Evolutionary conservation across 2,888 invertebrate species (phyloP).

Genomic region (Teinopalpus imperialis): DNA sequence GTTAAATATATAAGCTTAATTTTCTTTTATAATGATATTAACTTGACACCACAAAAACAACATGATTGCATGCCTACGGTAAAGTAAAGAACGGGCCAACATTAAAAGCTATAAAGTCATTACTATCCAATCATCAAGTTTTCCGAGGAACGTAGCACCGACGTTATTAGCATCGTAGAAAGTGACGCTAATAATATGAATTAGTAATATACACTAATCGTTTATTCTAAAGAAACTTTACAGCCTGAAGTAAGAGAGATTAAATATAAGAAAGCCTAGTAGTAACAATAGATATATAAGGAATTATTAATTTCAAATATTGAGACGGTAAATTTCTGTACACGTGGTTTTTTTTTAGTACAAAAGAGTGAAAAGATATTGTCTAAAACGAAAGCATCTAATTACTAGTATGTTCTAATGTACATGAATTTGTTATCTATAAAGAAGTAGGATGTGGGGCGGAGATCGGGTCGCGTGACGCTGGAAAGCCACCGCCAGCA

Average conservation of each 20-base stretch:
- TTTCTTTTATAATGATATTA: slow-evolving; percentile 1
- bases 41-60: not conserved
- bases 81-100: not conserved
- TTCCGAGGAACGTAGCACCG: slow-evolving; percentile 2
- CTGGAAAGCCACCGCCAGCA: slow-evolving; percentile 29
- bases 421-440: slow-evolving; percentile 44
- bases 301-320: too few relatives aligned
- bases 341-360: too few relatives aligned
- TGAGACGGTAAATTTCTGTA: too few relatives aligned
- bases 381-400: slow-evolving; percentile 29
- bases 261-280: too few relatives aligned
- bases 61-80: not conserved
- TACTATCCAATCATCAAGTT: slow-evolving; percentile 16
- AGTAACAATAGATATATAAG: too few relatives aligned
- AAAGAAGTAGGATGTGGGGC: slow-evolving; percentile 44
- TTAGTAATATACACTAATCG: slow-evolving; percentile 12
- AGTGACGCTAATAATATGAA: slow-evolving; percentile 21
- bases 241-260: not conserved
- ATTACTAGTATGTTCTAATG: slow-evolving; percentile 43
- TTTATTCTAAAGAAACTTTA: not conserved
- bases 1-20: too few relatives aligned
- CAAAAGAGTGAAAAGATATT: too few relatives aligned
- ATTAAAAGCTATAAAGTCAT: slow-evolving; percentile 19
- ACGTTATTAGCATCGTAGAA: slow-evolving; percentile 8
- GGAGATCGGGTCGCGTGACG: slow-evolving; percentile 40